phyloP scores from a whole-genome alignment of 2,888 invertebrate species.

The Lumbricus terrestris region DNA sequence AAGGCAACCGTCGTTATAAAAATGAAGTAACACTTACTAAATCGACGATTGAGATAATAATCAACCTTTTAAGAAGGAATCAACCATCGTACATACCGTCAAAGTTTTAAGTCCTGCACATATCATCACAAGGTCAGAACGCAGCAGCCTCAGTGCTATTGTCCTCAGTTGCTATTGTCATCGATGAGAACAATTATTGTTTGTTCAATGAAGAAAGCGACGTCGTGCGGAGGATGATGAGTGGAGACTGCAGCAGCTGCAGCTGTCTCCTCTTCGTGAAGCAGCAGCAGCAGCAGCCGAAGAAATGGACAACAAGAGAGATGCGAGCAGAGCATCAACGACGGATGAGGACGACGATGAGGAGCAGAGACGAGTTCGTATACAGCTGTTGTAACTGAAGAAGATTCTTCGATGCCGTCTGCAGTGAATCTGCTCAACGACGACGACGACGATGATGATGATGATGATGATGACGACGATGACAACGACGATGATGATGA shows the following conservation, averaged over 20 bases:
- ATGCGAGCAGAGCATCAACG: neutral
- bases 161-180: neutral
- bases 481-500: neutral
- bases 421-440: neutral
- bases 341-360: too few relatives aligned
- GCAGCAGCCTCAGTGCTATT: neutral
- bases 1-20: too few relatives aligned
- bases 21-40: neutral
- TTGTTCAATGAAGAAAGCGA: neutral
- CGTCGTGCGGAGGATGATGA: too few relatives aligned
- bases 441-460: neutral
- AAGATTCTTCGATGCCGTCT: neutral
- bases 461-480: neutral
- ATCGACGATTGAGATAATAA: neutral
- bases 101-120: neutral
- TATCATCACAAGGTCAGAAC: too few relatives aligned
- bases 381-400: slow-evolving; percentile 3
- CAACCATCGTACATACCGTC: neutral
- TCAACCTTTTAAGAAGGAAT: neutral
- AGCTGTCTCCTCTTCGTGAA: neutral
- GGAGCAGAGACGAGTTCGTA: too few relatives aligned
- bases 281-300: neutral
- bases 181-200: neutral
- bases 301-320: neutral
- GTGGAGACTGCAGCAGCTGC: neutral